Evolutionary conservation across 1,140 invertebrate genomes (phyloP), one percentile per base, ranked within the genome.

Genomic region (Apis cerana): DNA sequence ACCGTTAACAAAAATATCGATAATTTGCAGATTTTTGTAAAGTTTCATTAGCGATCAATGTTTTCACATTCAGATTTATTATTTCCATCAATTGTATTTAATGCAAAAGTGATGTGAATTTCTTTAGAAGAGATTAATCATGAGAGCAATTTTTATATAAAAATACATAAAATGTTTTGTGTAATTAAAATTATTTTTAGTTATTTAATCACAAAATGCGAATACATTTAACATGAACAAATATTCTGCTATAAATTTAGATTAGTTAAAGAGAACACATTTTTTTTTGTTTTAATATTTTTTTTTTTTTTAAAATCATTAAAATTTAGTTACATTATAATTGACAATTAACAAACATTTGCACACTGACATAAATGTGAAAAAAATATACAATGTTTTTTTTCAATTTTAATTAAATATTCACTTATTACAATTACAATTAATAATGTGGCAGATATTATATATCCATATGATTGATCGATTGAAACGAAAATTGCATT

Each of bases 401-500:
- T 56, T 71, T 21, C 9, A 71, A 65, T 7, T 23, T 50, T 12
- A 78, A 59, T 3, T 50, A 17, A 78, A 59, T 3, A n/a, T 23
- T 19, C 48, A 11, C 33, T 61, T 61, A 1, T 17, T 48, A 17
- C 21, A 48, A n/a, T 43, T 48, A 21, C 50, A 17, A 75, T 62
- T 15, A 43, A 2, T 7, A 43, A 43, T 43, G 5, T 43, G 33
- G 33, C 4, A 27, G 62, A n/a, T 27, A 17, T 52, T 33, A 13
- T 19, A 33, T 21, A 17, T 43, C 33, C 11, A 33, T 17, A 9
- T 15, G 19, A 33, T 61, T 19, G 10, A 64, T 64, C 17, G 23
- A 48, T 12, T 13, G 17, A 48, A 43, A 68, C 58, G 17, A 17
- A 59, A 75, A 75, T 68, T 43, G 43, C 70, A 82, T 84, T 83